Conservation (phyloP, 2,113 vertebrate species). For the Orycteropus afer region DNA sequence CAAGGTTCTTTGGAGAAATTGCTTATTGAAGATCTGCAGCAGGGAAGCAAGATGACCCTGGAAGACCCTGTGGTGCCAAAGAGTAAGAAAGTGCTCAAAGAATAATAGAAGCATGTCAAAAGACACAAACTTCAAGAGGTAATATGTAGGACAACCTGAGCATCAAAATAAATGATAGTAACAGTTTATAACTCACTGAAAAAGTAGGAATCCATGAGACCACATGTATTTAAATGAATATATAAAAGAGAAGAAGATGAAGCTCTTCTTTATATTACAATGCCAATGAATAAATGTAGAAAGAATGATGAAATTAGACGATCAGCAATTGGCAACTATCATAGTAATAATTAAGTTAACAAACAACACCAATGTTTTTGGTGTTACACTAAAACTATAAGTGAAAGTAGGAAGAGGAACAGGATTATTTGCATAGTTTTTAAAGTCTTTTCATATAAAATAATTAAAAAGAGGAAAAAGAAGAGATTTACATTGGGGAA, state of each 20-base stretch:
- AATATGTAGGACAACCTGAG: too few species aligned
- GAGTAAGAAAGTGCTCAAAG: too few species aligned
- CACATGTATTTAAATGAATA: neutral
- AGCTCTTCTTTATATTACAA: neutral
- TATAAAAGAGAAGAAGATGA: neutral
- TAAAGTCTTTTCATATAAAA: neutral
- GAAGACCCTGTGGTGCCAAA: neutral
- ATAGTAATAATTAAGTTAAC: neutral
- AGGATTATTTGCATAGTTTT: neutral
- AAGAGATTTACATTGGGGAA: neutral
- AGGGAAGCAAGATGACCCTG: neutral
- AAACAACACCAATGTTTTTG: neutral
- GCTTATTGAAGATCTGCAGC: neutral
- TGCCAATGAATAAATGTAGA: too few species aligned
- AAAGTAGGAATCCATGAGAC: neutral
- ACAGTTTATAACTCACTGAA: neutral
- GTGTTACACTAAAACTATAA: neutral
- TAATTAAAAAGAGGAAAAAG: neutral
- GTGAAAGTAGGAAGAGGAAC: neutral
- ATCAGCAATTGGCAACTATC: neutral
- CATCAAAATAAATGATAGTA: too few species aligned
- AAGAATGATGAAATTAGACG: neutral
- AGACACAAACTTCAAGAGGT: too few species aligned
- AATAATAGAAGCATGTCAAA: too few species aligned
- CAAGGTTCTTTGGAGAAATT: neutral